Evolutionary conservation across 2,113 vertebrate species (phyloP), one percentile per base, ranked within the genome.

Genomic region (Psophia crepitans): DNA sequence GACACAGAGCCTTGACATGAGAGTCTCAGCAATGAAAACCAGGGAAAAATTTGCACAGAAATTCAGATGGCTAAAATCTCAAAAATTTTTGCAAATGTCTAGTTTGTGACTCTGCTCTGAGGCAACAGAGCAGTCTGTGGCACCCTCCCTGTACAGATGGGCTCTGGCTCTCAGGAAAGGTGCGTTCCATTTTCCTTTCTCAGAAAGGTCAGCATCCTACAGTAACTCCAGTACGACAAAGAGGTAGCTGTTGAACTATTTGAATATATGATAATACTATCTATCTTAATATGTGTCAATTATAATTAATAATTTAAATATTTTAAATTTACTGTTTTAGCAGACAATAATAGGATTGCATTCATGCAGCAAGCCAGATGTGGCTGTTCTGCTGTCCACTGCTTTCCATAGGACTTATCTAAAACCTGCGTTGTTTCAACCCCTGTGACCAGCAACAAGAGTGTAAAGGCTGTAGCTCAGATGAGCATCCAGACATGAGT

Each of bases 1-100:
- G 48, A 54, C 22, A 41, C 26, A 14, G 32, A 35, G 8, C 41
- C 30, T 65, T 57, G 48, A 66, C 43, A 53, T 0, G 0, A n/a
- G n/a, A 43, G 24, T 41, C 35, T 69, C 8, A 8, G 2, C 22
- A 44, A 13, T 35, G 54, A 77, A 88, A 84, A 65, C 2, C 1
- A 4, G 84, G n/a, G 21, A 61, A 89, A 26, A 95, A 51, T 12
- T 66, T 66, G 14, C 30, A 81, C 33, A 21, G 43, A 66, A 73
- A 48, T 78, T 70, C 30, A 48, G 7, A 12, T 5, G n/a, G 15
- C 1, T 64, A 43, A 90, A 84, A 77, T 49, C 32, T 57, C 32
- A 23, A 12, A 2, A 4, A 21, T n/a, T 70, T 94, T 82, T 41
- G 4, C 14, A 37, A 23, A 9, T 64, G 9, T 66, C 18, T 44